Conservation (phyloP, 2,113 vertebrate species). For the Atlantisia rogersi region DNA sequence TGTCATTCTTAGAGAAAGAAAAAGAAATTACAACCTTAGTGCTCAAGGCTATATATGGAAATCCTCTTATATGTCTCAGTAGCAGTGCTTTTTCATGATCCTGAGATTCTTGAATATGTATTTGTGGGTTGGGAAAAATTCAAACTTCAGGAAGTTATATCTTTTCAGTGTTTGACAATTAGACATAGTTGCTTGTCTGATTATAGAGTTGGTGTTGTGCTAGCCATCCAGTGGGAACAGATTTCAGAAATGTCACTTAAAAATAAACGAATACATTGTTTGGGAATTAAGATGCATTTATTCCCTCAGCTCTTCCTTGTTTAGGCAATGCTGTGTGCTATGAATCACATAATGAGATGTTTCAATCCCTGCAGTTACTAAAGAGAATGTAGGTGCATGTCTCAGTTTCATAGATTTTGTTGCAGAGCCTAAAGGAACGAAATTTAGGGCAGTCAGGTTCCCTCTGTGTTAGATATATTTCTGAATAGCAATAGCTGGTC, state of each 20-base stretch:
- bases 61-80: neutral
- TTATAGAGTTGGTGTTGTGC: neutral
- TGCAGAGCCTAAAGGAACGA: neutral
- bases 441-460: neutral
- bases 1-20: neutral
- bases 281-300: neutral
- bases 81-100: neutral
- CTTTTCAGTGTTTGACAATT: neutral
- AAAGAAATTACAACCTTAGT: neutral
- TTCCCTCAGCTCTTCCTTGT: neutral
- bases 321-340: neutral
- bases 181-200: neutral
- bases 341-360: neutral
- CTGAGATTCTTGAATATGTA: neutral
- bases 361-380: neutral
- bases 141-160: neutral
- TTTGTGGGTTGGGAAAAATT: neutral
- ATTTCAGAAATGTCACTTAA: neutral
- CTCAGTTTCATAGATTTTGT: neutral
- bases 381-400: neutral
- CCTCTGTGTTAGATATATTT: neutral
- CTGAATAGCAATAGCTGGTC: neutral
- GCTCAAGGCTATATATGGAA: constrained; percentile 2
- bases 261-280: neutral
- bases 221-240: neutral